Evolutionary conservation across 2,888 invertebrate genomes (phyloP).

Genomic region (Heliconius ethilla): DNA sequence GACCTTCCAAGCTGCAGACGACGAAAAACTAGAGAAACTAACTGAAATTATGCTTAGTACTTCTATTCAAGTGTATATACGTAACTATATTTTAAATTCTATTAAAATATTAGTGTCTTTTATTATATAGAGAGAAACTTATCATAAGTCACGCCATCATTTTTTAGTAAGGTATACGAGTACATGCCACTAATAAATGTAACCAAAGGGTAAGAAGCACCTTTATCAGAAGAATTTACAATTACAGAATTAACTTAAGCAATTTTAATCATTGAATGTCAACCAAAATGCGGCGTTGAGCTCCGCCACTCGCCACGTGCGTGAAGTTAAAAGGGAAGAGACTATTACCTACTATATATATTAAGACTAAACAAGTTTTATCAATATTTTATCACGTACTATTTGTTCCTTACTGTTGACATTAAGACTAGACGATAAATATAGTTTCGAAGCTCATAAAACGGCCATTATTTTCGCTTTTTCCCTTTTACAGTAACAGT

Average conservation of each 20-base stretch:
- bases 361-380: neutral
- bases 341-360: neutral
- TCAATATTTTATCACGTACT: neutral
- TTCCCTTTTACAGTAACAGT: neutral
- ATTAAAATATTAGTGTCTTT: neutral
- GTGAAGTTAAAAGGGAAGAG: no score
- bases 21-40: slow-evolving; percentile 31
- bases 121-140: no score
- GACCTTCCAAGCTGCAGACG: slow-evolving; percentile 31
- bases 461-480: neutral
- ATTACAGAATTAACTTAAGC: no score
- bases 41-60: neutral
- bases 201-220: no score
- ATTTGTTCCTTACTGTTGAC: neutral
- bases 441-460: neutral
- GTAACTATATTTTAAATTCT: neutral
- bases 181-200: no score
- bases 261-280: no score
- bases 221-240: no score
- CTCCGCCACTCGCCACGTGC: no score
- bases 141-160: no score
- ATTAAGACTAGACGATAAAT: neutral
- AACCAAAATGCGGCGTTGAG: no score
- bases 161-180: no score
- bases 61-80: neutral